Conservation (phyloP, 2,888 invertebrate species). For the Cinara cedri region DNA sequence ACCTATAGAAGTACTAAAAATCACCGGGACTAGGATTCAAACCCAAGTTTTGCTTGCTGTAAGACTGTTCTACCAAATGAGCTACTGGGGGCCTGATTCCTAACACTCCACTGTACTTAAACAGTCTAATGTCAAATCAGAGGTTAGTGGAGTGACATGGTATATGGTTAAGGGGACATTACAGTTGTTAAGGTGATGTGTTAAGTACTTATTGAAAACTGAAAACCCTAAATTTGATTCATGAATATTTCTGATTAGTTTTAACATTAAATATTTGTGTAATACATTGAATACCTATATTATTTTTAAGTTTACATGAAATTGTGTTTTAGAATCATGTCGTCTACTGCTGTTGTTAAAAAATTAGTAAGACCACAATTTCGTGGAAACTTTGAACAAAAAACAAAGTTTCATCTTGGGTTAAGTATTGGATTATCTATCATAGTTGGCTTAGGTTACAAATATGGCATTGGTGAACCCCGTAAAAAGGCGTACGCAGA, state of each 20-base stretch:
- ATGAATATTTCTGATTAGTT: not conserved
- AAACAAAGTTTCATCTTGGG: constrained; percentile 69
- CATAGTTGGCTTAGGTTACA: constrained; percentile 62
- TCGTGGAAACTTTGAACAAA: constrained; percentile 71
- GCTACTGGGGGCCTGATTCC: too few species aligned
- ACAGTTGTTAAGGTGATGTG: too few species aligned
- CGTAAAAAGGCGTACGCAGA: constrained; percentile 72
- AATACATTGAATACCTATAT: too few species aligned
- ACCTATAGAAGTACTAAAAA: too few species aligned
- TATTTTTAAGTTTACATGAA: not conserved
- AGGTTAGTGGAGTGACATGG: too few species aligned
- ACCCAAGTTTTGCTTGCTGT: too few species aligned
- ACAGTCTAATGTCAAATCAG: too few species aligned
- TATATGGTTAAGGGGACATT: too few species aligned
- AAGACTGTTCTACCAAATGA: too few species aligned
- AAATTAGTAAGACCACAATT: constrained; percentile 70
- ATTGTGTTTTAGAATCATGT: constrained; percentile 38
- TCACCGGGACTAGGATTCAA: too few species aligned
- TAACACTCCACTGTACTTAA: too few species aligned
- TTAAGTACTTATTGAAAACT: too few species aligned
- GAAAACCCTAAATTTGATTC: not conserved
- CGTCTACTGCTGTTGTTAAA: constrained; percentile 31
- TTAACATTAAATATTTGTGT: not conserved
- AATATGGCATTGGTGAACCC: constrained; percentile 66
- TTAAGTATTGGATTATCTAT: constrained; percentile 64